Conservation (phyloP, 1,140 invertebrate species). For the Pachypsylla venusta region DNA sequence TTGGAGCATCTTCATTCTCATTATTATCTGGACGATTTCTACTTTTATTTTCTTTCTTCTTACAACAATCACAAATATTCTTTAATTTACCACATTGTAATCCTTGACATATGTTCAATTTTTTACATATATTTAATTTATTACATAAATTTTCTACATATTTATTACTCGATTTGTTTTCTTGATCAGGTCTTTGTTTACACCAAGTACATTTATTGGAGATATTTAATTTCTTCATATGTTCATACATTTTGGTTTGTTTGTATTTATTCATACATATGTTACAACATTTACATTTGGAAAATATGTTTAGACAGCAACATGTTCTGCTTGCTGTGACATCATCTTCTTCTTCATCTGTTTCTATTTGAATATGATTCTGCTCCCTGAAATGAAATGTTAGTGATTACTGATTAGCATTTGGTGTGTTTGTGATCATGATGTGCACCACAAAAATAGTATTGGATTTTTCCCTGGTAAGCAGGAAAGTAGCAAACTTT, state of each 20-base stretch:
- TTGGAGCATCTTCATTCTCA: neutral
- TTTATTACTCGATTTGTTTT: too few relatives aligned
- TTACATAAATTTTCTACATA: too few relatives aligned
- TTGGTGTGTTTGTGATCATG: too few relatives aligned
- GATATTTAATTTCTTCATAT: neutral
- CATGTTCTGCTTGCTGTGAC: neutral
- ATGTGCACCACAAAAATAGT: too few relatives aligned
- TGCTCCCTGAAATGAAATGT: neutral
- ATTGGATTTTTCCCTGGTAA: too few relatives aligned
- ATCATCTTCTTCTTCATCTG: neutral
- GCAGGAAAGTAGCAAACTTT: too few relatives aligned
- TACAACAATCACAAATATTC: neutral
- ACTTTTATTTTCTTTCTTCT: too few relatives aligned
- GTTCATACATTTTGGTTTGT: constrained; percentile 5
- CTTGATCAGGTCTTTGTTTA: too few relatives aligned
- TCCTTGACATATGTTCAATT: too few relatives aligned
- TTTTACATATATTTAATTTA: too few relatives aligned
- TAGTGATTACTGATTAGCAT: too few relatives aligned
- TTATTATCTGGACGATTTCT: neutral
- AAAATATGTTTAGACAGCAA: neutral
- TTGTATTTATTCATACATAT: neutral
- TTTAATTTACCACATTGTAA: neutral
- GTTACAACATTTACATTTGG: neutral
- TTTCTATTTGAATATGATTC: neutral
- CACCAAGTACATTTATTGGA: too few relatives aligned